phyloP scores from a whole-genome alignment of 1,140 invertebrate genomes.

The Drosophila bifasciata region DNA sequence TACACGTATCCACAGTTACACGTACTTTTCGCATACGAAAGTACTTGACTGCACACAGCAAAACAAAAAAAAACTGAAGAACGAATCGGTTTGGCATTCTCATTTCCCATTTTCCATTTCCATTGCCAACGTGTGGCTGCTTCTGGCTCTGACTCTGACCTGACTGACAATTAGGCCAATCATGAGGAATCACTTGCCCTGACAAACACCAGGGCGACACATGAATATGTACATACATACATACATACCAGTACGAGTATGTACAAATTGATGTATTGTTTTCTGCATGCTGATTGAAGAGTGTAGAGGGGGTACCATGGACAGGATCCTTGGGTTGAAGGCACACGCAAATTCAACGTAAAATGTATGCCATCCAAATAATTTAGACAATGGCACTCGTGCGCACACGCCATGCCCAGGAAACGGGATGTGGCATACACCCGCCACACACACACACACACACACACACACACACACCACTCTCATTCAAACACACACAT shows the following conservation, averaged over 20 bases:
- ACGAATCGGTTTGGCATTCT: conserved; percentile 6
- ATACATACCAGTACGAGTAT: too few relatives aligned
- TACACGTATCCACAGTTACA: background rate
- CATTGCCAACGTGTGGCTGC: too few relatives aligned
- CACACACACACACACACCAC: conserved; percentile 6
- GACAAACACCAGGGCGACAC: conserved; percentile 47
- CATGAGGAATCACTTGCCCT: conserved; percentile 58
- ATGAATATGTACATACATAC: conserved; percentile 33
- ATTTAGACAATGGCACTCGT: conserved; percentile 81
- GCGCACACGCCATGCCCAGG: conserved; percentile 71
- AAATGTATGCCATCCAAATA: conserved; percentile 74
- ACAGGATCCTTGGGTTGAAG: conserved; percentile 26
- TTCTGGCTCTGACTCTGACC: conserved; percentile 53
- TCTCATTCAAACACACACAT: conserved; percentile 2
- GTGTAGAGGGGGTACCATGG: conserved; percentile 23
- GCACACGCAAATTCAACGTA: conserved; percentile 63
- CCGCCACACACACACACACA: conserved; percentile 21
- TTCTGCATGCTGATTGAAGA: conserved; percentile 13
- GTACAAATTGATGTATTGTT: conserved; percentile 76
- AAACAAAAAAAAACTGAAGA: conserved; percentile 10
- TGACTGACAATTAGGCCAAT: conserved; percentile 76
- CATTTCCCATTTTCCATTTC: conserved; percentile 18
- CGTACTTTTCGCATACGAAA: background rate
- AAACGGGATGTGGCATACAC: conserved; percentile 48
- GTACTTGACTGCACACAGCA: conserved; percentile 8